Percentiles rank a stretch among this genome's conserved stretches.
These are phyloP conservation scores for Eurypyga helias DNA, from an alignment of 2,113 vertebrate genomes.

Conservation along the genomic window DNA sequence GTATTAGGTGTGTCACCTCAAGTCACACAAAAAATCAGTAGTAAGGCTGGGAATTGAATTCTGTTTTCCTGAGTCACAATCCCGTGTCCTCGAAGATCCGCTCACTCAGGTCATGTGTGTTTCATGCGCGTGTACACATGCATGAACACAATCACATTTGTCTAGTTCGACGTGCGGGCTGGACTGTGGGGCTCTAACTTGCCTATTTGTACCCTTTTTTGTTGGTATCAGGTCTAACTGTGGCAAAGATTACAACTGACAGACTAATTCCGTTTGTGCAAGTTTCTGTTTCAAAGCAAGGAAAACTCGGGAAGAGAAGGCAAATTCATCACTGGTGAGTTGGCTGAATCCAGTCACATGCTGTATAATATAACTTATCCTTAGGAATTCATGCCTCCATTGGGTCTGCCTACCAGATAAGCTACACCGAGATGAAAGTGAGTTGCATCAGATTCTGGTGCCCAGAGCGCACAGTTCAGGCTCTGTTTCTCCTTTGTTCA, in stretches of 20 bases:
- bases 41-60: not conserved
- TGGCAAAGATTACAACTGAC: constrained; percentile 28
- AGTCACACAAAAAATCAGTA: not conserved
- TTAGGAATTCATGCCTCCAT: constrained; percentile 71
- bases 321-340: constrained; percentile 65
- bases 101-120: not conserved
- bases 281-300: constrained; percentile 39
- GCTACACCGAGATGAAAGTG: constrained; percentile 57
- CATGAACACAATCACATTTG: not conserved
- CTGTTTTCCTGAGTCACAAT: not conserved
- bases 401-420: constrained; percentile 69
- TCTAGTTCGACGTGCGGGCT: not conserved
- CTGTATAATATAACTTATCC: constrained; percentile 64
- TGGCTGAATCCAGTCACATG: constrained; percentile 64
- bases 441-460: constrained; percentile 52
- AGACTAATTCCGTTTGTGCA: not conserved
- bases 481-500: constrained; percentile 44
- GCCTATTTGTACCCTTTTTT: not conserved
- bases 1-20: not conserved
- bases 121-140: not conserved
- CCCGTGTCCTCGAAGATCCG: not conserved
- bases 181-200: not conserved
- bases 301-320: constrained; percentile 44
- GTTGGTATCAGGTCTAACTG: constrained; percentile 1
- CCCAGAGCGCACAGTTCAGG: constrained; percentile 14